Base-by-base conservation (phyloP, 2,113 vertebrate species). In the Salvelinus alpinus region DNA sequence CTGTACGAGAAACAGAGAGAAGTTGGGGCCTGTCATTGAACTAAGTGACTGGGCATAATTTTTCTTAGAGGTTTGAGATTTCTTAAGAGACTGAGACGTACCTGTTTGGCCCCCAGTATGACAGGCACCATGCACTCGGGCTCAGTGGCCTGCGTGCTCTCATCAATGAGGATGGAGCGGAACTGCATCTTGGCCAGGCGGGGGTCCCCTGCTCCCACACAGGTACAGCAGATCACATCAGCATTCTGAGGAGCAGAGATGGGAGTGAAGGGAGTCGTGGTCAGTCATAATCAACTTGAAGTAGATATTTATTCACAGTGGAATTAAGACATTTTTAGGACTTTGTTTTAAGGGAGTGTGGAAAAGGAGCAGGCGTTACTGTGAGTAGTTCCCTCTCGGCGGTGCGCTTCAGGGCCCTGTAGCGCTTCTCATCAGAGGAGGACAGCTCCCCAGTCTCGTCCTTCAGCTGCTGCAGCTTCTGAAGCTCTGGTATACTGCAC, bases 151-250 rank as follows among this genome's bases (percentile, higher is more conserved):
- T 99, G 97, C 0, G 98, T 99, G 92, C 97, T 99, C 74, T 99
- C 97, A 3, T 99, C 98, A 0, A 99, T 99, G 51, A 99, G 89
- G 80, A 99, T 99, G 88, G 98, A 99, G 44, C 98, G 97, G 85
- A 99, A 99, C 85, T 99, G 98, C 98, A 99, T 99, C 86, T 99
- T 99, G 62, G 98, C 97, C 12, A 99, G 91, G 0, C 98, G 90
- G 0, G 98, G 98, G 22, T 99, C 98, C 0, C 98, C 98, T 0
- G 98, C 97, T 0, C 98, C 98, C 47, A 99, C 98, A 11, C 98
- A 99, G 0, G 98, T 99, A 80, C 97, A 98, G 77, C 98, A 99
- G 90, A 99, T 99, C 76, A 99, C 98, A 1, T 99, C 97, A 0
- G 98, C 98, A 0, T 99, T 99, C 98, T 99, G 86, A 4, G n/a